Evolutionary conservation across 2,888 invertebrate genomes (phyloP).

Genomic region (Xestia c-nigrum): DNA sequence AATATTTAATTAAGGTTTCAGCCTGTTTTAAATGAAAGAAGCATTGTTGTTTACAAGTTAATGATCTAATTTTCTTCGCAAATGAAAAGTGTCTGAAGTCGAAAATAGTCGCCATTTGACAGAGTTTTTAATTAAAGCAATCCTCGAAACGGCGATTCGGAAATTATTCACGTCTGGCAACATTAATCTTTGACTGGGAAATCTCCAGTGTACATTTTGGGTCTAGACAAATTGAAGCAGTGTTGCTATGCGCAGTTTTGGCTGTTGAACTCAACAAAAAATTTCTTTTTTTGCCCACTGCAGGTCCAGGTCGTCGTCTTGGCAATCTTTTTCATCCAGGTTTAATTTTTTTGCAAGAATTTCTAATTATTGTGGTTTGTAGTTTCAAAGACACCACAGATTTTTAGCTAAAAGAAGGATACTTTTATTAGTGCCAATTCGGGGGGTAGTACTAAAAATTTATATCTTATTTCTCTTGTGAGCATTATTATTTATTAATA

Average conservation of each 20-base stretch:
- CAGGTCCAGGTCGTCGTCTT: not conserved
- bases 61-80: slow-evolving; percentile 17
- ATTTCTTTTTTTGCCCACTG: not conserved
- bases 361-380: not conserved
- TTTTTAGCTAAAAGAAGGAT: not conserved
- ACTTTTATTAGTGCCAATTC: not conserved
- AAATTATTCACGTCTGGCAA: slow-evolving; percentile 41
- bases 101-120: slow-evolving; percentile 31
- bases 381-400: not conserved
- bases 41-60: not conserved
- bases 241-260: not conserved
- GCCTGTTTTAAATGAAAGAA: not conserved
- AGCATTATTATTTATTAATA: not conserved
- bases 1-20: not conserved
- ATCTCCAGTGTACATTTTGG: slow-evolving; percentile 20
- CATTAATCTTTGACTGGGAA: slow-evolving; percentile 17
- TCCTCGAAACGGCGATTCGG: slow-evolving; percentile 23
- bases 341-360: not conserved
- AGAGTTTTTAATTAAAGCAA: slow-evolving; percentile 54
- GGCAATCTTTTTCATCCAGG: not conserved
- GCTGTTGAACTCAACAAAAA: not conserved
- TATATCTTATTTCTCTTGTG: not conserved
- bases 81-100: slow-evolving; percentile 25
- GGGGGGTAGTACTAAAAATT: not conserved
- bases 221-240: slow-evolving; percentile 8